These are phyloP conservation scores for Arizona elegans DNA, from an alignment of 2,113 vertebrate species.

Conservation along the genomic window DNA sequence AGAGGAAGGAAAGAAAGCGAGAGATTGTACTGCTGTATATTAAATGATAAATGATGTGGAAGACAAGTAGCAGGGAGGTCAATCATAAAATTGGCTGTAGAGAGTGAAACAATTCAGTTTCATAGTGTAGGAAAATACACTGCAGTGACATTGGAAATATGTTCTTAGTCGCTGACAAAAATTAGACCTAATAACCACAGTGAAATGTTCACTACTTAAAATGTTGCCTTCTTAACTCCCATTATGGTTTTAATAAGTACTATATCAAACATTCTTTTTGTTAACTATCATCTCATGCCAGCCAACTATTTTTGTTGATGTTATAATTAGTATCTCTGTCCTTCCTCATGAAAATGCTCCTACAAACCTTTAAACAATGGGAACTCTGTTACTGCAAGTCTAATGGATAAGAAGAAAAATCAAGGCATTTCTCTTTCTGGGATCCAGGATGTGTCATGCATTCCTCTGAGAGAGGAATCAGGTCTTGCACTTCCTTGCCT, in stretches of 20 bases:
- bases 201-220: slow-evolving; percentile 11
- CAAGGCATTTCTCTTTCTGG: not conserved
- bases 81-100: not conserved
- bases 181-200: slow-evolving; percentile 17
- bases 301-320: not conserved
- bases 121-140: not conserved
- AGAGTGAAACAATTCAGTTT: slow-evolving; percentile 7
- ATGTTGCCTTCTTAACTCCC: not conserved
- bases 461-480: not conserved
- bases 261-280: not conserved
- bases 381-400: not conserved
- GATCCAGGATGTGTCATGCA: not conserved
- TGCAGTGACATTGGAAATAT: not conserved
- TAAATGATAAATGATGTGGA: slow-evolving; percentile 21
- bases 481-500: not conserved
- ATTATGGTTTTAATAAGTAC: not conserved
- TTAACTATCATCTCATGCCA: not conserved
- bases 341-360: not conserved
- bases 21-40: not conserved
- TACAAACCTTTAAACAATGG: not conserved
- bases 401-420: not conserved
- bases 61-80: not conserved
- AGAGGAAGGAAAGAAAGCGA: not conserved
- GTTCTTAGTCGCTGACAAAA: slow-evolving; percentile 8
- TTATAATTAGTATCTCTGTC: not conserved